phyloP scores from a whole-genome alignment of 2,888 invertebrate species.

The Pollenia labialis region DNA sequence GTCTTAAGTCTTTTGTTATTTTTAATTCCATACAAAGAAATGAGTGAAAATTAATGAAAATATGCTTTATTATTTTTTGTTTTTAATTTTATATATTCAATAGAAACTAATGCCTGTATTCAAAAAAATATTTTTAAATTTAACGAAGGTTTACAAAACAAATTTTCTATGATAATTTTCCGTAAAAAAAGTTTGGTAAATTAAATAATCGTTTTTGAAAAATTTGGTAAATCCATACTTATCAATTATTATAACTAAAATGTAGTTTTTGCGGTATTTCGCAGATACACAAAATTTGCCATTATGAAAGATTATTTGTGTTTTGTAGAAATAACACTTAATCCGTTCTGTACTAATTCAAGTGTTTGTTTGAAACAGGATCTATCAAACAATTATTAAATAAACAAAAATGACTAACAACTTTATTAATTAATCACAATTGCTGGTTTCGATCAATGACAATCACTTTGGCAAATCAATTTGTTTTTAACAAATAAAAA shows the following conservation, averaged over 20 bases:
- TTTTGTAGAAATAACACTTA: constrained; percentile 4
- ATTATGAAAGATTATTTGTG: background rate
- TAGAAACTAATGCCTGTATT: no score
- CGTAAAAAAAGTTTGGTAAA: no score
- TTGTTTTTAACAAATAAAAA: background rate
- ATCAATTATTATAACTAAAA: background rate
- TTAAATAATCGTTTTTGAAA: no score
- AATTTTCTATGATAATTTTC: no score
- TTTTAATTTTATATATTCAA: no score
- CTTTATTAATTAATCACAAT: constrained; percentile 51
- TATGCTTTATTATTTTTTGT: no score
- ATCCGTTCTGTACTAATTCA: constrained; percentile 1
- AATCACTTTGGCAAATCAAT: constrained; percentile 16
- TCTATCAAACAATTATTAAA: constrained; percentile 28
- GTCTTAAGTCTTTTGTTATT: no score
- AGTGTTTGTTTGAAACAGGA: constrained; percentile 3
- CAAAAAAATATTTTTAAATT: no score
- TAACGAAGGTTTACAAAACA: no score
- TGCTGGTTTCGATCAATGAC: background rate
- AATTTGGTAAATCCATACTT: no score
- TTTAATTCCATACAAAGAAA: no score
- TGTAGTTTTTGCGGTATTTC: background rate
- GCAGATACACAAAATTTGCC: background rate
- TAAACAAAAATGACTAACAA: constrained; percentile 33
- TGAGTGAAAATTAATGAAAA: no score